Evolutionary conservation across 2,797 vertebrate genomes (phyloP), one percentile per base, ranked within the genome.

Genomic region (Xerus rutilus): DNA sequence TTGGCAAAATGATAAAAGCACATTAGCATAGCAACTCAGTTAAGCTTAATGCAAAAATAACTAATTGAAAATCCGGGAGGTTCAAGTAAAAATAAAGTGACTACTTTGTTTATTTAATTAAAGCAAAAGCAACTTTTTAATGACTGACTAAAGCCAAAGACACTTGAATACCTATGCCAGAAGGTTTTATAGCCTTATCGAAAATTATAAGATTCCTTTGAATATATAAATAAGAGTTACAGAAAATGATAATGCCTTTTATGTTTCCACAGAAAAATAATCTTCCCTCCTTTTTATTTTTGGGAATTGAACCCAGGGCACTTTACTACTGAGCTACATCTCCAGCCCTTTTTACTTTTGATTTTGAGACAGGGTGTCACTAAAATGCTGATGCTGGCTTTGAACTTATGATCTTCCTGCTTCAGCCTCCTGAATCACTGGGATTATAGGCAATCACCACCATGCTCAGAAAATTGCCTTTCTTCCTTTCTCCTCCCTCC

Each of bases 81-180:
- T 95, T 97, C 92, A 39, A 86, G 57, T 73, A 96, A 79, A 35
- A 95, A 96, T 59, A 83, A 91, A 91, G 54, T 96, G 94, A 89
- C 72, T 96, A 76, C 30, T 94, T 88, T 45, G 87, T 96, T 96
- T 97, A 93, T 86, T 94, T 97, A 97, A 96, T 97, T 97, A 96
- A 96, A 97, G 45, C 70, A 95, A 97, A 98, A 97, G 93, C 90
- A 96, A 94, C 93, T 96, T 89, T 97, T 86, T 78, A 96, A 97
- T 96, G 95, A 89, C 39, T 52, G 47, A 91, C 89, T 86, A 93
- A 96, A 93, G 93, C 65, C 45, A 92, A 98, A 98, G 65, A 62
- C 39, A 78, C 85, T 97, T 93, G 43, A 32, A 97, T 96, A 97
- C 93, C 81, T 95, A 92, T 97, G 85, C 79, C 96, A 95, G 43